Conservation (phyloP, 1,140 invertebrate species). For the Argopecten irradians region DNA sequence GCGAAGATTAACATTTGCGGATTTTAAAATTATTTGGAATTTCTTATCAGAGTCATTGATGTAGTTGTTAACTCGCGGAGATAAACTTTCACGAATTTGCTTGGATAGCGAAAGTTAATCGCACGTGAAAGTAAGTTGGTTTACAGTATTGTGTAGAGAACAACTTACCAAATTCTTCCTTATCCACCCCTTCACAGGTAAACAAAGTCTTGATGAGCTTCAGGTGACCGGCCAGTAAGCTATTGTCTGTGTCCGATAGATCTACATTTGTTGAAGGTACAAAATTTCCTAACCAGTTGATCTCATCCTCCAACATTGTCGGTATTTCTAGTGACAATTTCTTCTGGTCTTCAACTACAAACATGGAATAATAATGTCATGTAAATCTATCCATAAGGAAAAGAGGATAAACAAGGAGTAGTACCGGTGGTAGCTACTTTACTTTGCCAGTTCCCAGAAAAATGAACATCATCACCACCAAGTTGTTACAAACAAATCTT, state of each 20-base stretch:
- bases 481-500: slow-evolving; percentile 10
- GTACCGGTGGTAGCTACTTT: no score
- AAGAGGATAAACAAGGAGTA: no score
- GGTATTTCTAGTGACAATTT: slow-evolving; percentile 73
- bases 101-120: no score
- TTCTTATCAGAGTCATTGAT: no score
- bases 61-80: no score
- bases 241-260: slow-evolving; percentile 75
- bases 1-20: no score
- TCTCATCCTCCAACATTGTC: slow-evolving; percentile 79
- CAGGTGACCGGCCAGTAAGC: slow-evolving; percentile 78
- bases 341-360: slow-evolving; percentile 74
- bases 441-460: no score
- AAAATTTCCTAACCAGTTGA: slow-evolving; percentile 79
- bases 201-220: slow-evolving; percentile 77
- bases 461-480: neutral
- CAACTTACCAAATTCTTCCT: slow-evolving; percentile 74
- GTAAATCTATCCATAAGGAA: no score
- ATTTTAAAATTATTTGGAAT: no score
- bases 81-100: no score
- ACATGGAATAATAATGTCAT: neutral
- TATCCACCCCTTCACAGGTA: slow-evolving; percentile 78
- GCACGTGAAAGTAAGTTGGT: no score
- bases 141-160: no score
- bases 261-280: slow-evolving; percentile 73